phyloP scores from a whole-genome alignment of 2,113 vertebrate genomes.

The Macquaria australasica region DNA sequence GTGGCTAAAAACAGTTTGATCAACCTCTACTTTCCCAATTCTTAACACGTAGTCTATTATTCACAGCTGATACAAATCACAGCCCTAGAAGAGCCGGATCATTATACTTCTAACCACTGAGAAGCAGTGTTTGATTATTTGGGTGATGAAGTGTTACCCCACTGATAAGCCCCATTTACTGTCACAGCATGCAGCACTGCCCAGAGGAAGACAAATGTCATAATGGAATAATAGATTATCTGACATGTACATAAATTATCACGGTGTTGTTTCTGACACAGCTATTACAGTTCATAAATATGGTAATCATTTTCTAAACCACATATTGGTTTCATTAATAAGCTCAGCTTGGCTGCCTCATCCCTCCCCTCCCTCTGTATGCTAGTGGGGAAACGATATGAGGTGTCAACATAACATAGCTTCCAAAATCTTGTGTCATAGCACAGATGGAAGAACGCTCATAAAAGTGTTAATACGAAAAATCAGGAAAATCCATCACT shows the following conservation, averaged over 20 bases:
- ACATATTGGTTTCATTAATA: constrained; percentile 35
- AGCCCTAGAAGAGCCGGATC: constrained; percentile 20
- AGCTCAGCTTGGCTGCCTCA: constrained; percentile 31
- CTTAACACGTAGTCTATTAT: background rate
- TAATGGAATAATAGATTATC: constrained; percentile 44
- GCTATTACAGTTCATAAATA: constrained; percentile 30
- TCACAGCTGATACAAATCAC: constrained; percentile 36
- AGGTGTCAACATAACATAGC: constrained; percentile 29
- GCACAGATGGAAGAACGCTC: constrained; percentile 31
- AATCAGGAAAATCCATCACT: background rate
- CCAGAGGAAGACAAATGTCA: constrained; percentile 45
- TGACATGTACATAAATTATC: constrained; percentile 42
- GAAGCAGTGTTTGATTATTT: constrained; percentile 52
- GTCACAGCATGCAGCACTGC: constrained; percentile 35
- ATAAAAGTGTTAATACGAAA: constrained; percentile 24
- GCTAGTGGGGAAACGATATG: background rate
- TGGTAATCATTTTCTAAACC: constrained; percentile 37
- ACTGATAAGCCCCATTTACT: constrained; percentile 47
- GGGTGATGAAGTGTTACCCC: constrained; percentile 42
- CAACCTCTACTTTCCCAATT: background rate
- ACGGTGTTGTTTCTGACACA: constrained; percentile 36
- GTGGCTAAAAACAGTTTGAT: background rate
- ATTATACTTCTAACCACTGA: constrained; percentile 31
- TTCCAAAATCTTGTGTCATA: constrained; percentile 34
- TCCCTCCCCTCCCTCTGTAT: background rate